Conservation (phyloP, 1,140 invertebrate species). For the Pseudachorutes palmiensis region DNA sequence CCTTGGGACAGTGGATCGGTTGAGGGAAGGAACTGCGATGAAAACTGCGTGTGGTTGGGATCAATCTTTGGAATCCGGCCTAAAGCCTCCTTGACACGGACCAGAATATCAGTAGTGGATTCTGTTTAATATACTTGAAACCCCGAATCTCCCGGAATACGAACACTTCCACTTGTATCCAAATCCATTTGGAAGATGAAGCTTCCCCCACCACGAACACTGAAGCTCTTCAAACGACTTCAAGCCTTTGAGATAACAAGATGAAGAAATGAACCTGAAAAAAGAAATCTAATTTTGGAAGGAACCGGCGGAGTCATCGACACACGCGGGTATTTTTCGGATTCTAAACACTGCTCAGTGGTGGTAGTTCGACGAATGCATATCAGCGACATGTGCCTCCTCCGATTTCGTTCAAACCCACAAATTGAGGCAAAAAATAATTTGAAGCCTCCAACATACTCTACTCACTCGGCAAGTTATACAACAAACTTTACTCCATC, state of each 20-base stretch:
- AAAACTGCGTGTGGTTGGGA: not conserved
- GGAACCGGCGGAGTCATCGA: not conserved
- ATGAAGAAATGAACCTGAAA: not conserved
- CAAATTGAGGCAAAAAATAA: not conserved
- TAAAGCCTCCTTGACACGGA: too few relatives aligned
- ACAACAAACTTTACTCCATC: not conserved
- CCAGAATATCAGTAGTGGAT: too few relatives aligned
- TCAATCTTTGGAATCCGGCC: too few relatives aligned
- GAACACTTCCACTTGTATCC: too few relatives aligned
- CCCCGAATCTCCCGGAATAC: too few relatives aligned
- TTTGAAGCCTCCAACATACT: not conserved
- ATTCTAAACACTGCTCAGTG: not conserved
- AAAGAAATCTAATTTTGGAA: not conserved
- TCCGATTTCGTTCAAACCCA: not conserved
- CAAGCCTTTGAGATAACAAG: not conserved
- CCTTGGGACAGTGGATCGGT: not conserved
- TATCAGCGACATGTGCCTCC: not conserved
- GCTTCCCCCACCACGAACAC: too few relatives aligned
- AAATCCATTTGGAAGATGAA: too few relatives aligned
- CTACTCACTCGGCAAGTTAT: too few relatives aligned
- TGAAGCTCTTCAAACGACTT: too few relatives aligned
- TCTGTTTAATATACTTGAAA: too few relatives aligned
- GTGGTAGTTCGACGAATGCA: not conserved
- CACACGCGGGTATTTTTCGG: not conserved
- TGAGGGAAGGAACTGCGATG: not conserved